These are phyloP conservation scores for Danio tinwini DNA, from an alignment of 2,797 vertebrate species.

Conservation along the genomic window DNA sequence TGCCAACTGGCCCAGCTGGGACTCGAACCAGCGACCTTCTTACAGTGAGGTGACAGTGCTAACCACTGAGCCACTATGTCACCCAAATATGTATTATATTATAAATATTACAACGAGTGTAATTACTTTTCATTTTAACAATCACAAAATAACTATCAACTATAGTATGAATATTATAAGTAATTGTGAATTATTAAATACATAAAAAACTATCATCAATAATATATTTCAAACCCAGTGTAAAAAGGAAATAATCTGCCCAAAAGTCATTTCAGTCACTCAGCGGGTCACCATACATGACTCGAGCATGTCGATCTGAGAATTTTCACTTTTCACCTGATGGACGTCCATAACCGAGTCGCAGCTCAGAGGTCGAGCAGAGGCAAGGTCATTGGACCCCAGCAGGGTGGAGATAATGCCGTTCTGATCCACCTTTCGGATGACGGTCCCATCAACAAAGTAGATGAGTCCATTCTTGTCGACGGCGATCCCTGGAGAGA, in stretches of 20 bases:
- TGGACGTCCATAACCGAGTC: constrained; percentile 98
- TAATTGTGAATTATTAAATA: too few relatives aligned
- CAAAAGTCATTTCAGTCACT: background rate
- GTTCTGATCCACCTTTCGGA: constrained; percentile 95
- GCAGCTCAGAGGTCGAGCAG: constrained; percentile 92
- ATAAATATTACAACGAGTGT: too few relatives aligned
- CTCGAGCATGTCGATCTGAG: background rate
- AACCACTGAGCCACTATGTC: too few relatives aligned
- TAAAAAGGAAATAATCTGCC: background rate
- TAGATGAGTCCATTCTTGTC: constrained; percentile 97
- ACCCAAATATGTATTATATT: too few relatives aligned
- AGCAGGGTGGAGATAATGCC: constrained; percentile 96
- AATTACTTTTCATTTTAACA: background rate
- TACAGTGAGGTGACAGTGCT: too few relatives aligned
- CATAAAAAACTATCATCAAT: background rate
- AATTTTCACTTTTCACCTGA: constrained; percentile 82
- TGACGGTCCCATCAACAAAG: constrained; percentile 97
- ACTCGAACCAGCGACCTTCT: too few relatives aligned
- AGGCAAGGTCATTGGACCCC: constrained; percentile 96
- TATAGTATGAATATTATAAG: too few relatives aligned
- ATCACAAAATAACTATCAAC: background rate
- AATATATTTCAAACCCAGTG: background rate
- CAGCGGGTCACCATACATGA: background rate
- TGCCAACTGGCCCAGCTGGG: too few relatives aligned
- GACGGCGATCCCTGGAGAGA: constrained; percentile 86